A percentile compares a stretch with the other conserved stretches of the same genome.
Evolutionary conservation across 1,140 invertebrate species (phyloP).

Genomic region (Euwallacea fornicatus): DNA sequence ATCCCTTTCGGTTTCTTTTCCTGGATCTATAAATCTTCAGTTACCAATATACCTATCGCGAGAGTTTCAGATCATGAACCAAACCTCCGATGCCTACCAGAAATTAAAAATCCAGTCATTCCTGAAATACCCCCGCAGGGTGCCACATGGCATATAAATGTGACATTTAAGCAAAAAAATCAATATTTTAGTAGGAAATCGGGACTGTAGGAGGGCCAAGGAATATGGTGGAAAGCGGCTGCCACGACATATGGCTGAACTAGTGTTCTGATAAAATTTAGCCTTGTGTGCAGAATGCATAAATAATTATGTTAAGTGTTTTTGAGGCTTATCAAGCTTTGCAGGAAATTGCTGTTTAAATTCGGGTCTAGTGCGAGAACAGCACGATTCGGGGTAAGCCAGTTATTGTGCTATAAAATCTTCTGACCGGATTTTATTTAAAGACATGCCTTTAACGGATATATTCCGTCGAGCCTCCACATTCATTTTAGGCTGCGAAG

Average conservation of each 20-base stretch:
- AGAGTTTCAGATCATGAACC: no score
- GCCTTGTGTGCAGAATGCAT: background rate
- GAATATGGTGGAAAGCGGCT: conserved; percentile 16
- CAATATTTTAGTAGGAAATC: conserved; percentile 29
- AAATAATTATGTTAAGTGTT: conserved; percentile 12
- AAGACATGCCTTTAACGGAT: conserved; percentile 75
- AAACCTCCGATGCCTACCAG: no score
- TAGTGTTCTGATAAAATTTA: conserved; percentile 9
- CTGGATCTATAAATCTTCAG: no score
- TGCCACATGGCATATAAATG: background rate
- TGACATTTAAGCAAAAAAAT: conserved; percentile 5
- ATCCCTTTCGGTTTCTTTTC: no score
- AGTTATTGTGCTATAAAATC: no score
- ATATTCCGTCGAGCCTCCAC: conserved; percentile 75
- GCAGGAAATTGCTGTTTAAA: background rate
- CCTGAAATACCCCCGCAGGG: background rate
- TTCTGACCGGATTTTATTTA: conserved; percentile 5
- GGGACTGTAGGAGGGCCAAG: conserved; percentile 15
- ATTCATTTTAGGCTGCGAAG: conserved; percentile 70
- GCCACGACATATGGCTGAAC: conserved; percentile 1
- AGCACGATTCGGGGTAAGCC: background rate
- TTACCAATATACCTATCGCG: no score
- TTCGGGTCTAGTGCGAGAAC: background rate
- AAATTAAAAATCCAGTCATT: no score
- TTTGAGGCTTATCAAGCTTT: background rate